Percentiles rank a stretch among this genome's conserved stretches.
phyloP scores from a whole-genome alignment of 2,888 invertebrate genomes.

The Lobophora halterata region DNA sequence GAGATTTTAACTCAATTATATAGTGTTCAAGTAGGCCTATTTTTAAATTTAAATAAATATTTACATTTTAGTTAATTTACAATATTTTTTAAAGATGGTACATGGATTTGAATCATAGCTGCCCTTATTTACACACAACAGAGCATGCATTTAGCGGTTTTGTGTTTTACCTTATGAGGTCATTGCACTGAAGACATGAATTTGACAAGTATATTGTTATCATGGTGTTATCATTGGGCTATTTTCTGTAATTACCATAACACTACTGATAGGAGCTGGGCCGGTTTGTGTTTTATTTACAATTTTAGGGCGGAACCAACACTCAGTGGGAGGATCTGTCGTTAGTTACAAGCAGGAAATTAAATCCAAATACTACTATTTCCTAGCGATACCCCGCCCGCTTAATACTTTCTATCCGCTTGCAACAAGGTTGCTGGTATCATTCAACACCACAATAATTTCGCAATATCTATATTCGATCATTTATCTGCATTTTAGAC shows the following conservation, averaged over 20 bases:
- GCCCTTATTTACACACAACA: too few species aligned
- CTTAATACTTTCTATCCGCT: conserved; percentile 71
- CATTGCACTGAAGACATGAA: conserved; percentile 12
- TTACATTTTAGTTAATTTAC: too few species aligned
- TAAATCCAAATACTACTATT: conserved; percentile 57
- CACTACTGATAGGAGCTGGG: conserved; percentile 4
- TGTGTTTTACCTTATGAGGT: conserved; percentile 6
- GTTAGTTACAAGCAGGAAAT: conserved; percentile 47
- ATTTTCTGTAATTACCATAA: conserved; percentile 14
- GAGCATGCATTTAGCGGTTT: too few species aligned
- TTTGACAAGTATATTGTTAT: conserved; percentile 16
- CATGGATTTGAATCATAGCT: too few species aligned
- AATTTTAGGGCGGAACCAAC: conserved; percentile 12
- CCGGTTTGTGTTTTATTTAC: not conserved
- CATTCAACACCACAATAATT: conserved; percentile 66
- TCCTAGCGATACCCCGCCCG: conserved; percentile 54
- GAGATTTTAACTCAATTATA: too few species aligned
- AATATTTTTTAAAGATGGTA: too few species aligned
- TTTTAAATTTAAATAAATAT: too few species aligned
- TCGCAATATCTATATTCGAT: conserved; percentile 68
- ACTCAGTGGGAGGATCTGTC: not conserved
- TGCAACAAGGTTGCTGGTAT: conserved; percentile 70
- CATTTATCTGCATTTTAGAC: conserved; percentile 59
- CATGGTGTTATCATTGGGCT: conserved; percentile 15
- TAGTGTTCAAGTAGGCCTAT: too few species aligned